Base-by-base conservation (phyloP, 2,113 vertebrate species). In the Regulus satrapa region DNA sequence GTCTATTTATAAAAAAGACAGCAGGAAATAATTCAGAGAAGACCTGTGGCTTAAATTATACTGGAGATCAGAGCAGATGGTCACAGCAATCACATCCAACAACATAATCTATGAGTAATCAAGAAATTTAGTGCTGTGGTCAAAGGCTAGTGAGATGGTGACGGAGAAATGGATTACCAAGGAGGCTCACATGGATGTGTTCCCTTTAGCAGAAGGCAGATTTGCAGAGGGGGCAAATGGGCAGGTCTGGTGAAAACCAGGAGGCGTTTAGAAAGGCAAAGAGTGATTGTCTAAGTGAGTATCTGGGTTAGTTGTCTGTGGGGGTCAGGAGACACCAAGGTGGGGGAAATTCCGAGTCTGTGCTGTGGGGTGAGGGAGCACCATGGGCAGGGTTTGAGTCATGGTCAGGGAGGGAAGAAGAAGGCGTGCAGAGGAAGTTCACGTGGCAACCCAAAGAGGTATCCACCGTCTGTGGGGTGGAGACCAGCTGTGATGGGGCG, bases 11-110 rank as follows among this genome's bases (percentile, higher is more conserved):
- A 94, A 87, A 84, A 94, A 84, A 81, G 40, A 78, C 46, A 84
- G 56, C 73, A 92, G 86, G 86, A 96, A 96, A 92, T 89, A 94
- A 86, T 89, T 92, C 85, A 95, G 91, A 94, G 81, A 78, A 94
- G 91, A 94, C 95, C 83, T 75, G 45, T 92, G 79, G 55, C 61
- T 86, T 94, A 86, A 88, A 52, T 52, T 91, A 61, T 63, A 24
- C 32, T 55, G 66, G 32, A 93, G 75, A 86, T 92, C 95, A 80
- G 68, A 84, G 64, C 89, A 96, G 95, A 94, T 92, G 86, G 91
- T 76, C 88, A 71, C 63, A 94, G 68, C 79, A 92, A 88, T 91
- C 79, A 79, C 46, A 85, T 94, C 64, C 51, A 88, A 20, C 63
- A 62, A 46, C 61, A 67, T 74, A 83, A 91, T 86, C 88, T 80